These are phyloP conservation scores for Achroia grisella DNA, from an alignment of 1,140 invertebrate species.

Conservation along the genomic window DNA sequence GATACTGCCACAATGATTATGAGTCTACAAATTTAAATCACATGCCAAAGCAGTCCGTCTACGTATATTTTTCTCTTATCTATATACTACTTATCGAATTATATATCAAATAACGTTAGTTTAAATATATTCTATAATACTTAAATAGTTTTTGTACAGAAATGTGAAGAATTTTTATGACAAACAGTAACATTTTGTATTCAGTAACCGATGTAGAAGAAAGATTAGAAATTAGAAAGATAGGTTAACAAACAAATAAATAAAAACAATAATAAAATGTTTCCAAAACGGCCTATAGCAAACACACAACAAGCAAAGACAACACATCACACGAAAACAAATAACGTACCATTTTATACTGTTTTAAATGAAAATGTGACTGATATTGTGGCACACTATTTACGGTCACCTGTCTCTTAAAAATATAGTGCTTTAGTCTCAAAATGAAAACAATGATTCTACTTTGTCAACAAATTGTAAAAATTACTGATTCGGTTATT, in stretches of 20 bases:
- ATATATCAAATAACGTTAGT: not conserved
- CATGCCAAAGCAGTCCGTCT: conserved; percentile 34
- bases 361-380: conserved; percentile 48
- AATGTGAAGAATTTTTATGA: not conserved
- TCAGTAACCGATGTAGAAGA: conserved; percentile 28
- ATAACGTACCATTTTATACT: conserved; percentile 49
- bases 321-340: conserved; percentile 58
- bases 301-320: conserved; percentile 70
- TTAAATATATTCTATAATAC: not conserved
- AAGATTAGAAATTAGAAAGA: conserved; percentile 33
- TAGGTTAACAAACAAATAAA: conserved; percentile 25
- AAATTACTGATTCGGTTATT: conserved; percentile 43
- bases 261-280: conserved; percentile 34
- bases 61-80: not conserved
- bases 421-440: conserved; percentile 46
- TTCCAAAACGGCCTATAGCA: conserved; percentile 74
- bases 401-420: conserved; percentile 40
- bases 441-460: conserved; percentile 56
- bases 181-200: not conserved
- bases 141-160: not conserved
- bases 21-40: conserved; percentile 10
- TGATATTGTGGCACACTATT: conserved; percentile 42
- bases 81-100: not conserved
- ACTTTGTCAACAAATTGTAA: conserved; percentile 42
- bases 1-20: conserved; percentile 19